These are phyloP conservation scores for Drosophila diplacantha DNA, from an alignment of 2,888 invertebrate genomes.

Conservation along the genomic window DNA sequence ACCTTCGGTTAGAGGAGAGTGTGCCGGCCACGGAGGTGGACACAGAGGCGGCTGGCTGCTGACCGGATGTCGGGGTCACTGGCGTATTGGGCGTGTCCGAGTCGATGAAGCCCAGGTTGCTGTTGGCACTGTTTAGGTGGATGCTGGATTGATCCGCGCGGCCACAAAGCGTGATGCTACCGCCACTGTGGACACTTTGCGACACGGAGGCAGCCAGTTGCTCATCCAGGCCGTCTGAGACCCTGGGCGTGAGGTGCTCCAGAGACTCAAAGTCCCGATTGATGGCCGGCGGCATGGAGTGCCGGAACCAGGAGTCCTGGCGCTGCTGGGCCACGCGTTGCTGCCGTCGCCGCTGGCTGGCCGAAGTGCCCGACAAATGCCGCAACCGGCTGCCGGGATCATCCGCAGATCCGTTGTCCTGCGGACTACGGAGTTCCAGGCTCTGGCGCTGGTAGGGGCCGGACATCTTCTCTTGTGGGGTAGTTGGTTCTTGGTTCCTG, in stretches of 20 bases:
- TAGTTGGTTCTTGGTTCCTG: constrained; percentile 3
- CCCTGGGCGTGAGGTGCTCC: constrained; percentile 67
- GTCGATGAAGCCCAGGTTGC: constrained; percentile 72
- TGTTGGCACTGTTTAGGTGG: constrained; percentile 72
- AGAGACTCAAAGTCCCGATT: constrained; percentile 75
- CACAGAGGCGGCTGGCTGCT: constrained; percentile 40
- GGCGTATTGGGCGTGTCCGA: constrained; percentile 72
- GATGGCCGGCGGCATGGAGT: constrained; percentile 75
- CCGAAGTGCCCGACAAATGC: constrained; percentile 29
- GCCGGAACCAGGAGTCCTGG: constrained; percentile 75
- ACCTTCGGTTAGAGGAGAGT: constrained; percentile 50
- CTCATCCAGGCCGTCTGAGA: constrained; percentile 64
- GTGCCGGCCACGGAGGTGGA: constrained; percentile 60
- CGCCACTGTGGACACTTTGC: constrained; percentile 43
- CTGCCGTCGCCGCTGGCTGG: constrained; percentile 61
- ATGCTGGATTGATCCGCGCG: constrained; percentile 53
- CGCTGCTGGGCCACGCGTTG: constrained; percentile 61
- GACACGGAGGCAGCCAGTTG: constrained; percentile 68
- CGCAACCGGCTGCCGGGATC: constrained; percentile 22
- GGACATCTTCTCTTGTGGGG: constrained; percentile 48
- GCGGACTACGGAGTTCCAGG: constrained; percentile 62
- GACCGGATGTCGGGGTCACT: constrained; percentile 55
- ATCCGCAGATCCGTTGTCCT: constrained; percentile 13
- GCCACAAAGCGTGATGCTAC: constrained; percentile 43
- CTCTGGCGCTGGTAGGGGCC: constrained; percentile 65